Percentiles rank a stretch among this genome's conserved stretches.
Evolutionary conservation across 2,888 invertebrate genomes (phyloP).

Genomic region (Axea sp.): DNA sequence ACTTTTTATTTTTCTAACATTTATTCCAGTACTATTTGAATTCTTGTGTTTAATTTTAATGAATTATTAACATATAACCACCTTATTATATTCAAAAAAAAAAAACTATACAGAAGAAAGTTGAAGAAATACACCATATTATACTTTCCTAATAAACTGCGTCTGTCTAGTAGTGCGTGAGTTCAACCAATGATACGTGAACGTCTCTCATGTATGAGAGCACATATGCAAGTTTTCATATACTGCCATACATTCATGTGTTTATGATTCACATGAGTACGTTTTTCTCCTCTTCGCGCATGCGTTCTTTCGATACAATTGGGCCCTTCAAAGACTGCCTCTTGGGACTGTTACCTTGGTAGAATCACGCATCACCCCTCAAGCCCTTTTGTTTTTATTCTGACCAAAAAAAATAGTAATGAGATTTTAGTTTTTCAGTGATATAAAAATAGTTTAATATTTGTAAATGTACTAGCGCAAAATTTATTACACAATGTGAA

Average conservation of each 20-base stretch:
- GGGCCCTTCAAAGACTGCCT: conserved; percentile 72
- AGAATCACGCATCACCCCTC: conserved; percentile 75
- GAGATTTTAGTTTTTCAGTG: too few relatives aligned
- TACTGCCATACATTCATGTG: conserved; percentile 10
- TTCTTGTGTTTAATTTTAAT: too few relatives aligned
- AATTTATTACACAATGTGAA: too few relatives aligned
- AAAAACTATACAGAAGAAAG: conserved; percentile 67
- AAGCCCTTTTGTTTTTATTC: conserved; percentile 76
- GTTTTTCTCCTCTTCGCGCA: conserved; percentile 17
- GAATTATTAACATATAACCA: too few relatives aligned
- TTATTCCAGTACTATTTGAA: too few relatives aligned
- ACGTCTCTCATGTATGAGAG: conserved; percentile 20
- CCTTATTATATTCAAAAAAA: conserved; percentile 63
- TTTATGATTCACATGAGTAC: conserved; percentile 14
- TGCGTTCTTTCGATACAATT: conserved; percentile 63
- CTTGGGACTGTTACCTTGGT: conserved; percentile 75
- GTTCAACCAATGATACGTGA: conserved; percentile 64
- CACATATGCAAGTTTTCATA: conserved; percentile 16
- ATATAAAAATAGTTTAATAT: too few relatives aligned
- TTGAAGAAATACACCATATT: conserved; percentile 67
- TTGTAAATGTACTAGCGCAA: too few relatives aligned
- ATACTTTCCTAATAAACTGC: conserved; percentile 76
- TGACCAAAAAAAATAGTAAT: too few relatives aligned
- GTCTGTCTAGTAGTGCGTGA: conserved; percentile 75
- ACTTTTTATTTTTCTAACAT: too few relatives aligned